Conservation (phyloP, 2,797 vertebrate species). For the Garrulus glandarius region DNA sequence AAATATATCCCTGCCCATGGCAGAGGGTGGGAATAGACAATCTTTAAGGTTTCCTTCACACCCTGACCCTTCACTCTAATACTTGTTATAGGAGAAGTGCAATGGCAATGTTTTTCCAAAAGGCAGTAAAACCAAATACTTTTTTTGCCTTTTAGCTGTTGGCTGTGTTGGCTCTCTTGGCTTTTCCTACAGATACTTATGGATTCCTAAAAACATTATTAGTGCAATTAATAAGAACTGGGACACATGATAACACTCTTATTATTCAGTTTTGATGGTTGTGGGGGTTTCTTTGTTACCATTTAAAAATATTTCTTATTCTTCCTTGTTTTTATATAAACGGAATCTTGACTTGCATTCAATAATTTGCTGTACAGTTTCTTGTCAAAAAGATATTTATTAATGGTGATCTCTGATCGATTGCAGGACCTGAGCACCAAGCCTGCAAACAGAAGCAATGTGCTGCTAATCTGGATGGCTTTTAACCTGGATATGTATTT, state of each 20-base stretch:
- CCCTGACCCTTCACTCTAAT: neutral
- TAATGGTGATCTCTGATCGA: neutral
- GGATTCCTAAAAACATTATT: neutral
- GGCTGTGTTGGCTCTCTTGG: neutral
- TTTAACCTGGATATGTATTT: neutral
- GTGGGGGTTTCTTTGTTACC: fast-evolving
- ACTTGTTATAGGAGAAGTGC: neutral
- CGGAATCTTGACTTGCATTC: neutral
- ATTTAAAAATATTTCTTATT: neutral
- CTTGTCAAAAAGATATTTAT: neutral
- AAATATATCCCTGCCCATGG: neutral
- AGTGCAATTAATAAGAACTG: neutral
- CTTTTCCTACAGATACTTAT: neutral
- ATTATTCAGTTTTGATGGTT: neutral
- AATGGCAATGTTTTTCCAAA: neutral
- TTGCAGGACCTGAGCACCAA: neutral
- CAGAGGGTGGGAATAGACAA: neutral
- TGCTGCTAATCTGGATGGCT: neutral
- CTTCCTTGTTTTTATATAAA: neutral
- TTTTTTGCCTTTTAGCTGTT: neutral
- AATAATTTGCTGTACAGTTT: neutral
- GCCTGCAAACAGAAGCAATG: neutral
- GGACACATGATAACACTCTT: neutral
- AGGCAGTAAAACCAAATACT: neutral
- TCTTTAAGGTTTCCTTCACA: neutral